These are phyloP conservation scores for Caprella mutica DNA, from an alignment of 2,888 invertebrate species.

Conservation along the genomic window DNA sequence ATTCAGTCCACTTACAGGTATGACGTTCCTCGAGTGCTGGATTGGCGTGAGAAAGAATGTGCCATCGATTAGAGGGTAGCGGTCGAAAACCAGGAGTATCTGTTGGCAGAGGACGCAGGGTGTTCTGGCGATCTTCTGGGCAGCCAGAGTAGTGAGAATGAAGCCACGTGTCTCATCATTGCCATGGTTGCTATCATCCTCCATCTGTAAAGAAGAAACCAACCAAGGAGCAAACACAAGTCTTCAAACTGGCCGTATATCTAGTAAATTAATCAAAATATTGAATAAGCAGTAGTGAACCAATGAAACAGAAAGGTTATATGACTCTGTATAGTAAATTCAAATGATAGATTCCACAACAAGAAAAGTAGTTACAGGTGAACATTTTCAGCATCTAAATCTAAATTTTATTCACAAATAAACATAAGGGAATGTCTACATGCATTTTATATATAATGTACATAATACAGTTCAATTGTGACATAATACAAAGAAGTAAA, in stretches of 20 bases:
- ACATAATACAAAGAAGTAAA: no score
- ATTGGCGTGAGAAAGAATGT: slow-evolving; percentile 94
- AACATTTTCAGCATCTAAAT: no score
- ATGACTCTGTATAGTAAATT: no score
- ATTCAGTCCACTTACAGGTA: slow-evolving; percentile 57
- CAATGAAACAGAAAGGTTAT: no score
- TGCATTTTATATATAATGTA: slow-evolving; percentile 11
- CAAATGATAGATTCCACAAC: no score
- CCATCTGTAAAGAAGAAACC: slow-evolving; percentile 54
- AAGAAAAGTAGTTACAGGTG: no score
- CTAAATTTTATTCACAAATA: no score
- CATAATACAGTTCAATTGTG: no score
- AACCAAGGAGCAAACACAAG: slow-evolving; percentile 33
- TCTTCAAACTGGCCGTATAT: slow-evolving; percentile 14
- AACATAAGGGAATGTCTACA: slow-evolving; percentile 8
- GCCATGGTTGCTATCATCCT: slow-evolving; percentile 95
- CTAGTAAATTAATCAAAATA: no score
- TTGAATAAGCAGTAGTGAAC: no score
- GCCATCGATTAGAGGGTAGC: slow-evolving; percentile 93
- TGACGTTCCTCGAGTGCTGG: slow-evolving; percentile 73
- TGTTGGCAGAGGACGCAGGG: slow-evolving; percentile 79
- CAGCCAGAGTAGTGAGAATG: slow-evolving; percentile 85
- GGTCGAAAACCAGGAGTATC: slow-evolving; percentile 84
- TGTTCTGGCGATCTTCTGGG: slow-evolving; percentile 73
- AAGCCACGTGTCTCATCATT: slow-evolving; percentile 96